Percentiles rank a stretch among this genome's conserved stretches.
phyloP scores from a whole-genome alignment of 2,113 vertebrate genomes.

The Rhynchomys soricoides region DNA sequence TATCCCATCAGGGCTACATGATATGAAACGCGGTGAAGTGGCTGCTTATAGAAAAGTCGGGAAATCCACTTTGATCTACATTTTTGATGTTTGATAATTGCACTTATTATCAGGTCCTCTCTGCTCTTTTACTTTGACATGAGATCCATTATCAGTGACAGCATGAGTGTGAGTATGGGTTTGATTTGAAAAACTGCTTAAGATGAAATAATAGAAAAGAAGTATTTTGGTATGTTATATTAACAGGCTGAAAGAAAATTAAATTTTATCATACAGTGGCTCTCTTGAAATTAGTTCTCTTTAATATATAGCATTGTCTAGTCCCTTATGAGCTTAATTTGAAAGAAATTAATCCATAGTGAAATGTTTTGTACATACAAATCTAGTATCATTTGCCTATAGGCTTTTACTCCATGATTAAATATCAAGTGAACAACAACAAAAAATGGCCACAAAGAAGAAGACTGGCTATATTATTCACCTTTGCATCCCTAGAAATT shows the following conservation, averaged over 20 bases:
- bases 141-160: slow-evolving; percentile 88
- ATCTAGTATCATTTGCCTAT: slow-evolving; percentile 76
- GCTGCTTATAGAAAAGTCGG: slow-evolving; percentile 80
- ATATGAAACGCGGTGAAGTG: slow-evolving; percentile 84
- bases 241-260: slow-evolving; percentile 76
- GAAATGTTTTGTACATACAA: slow-evolving; percentile 80
- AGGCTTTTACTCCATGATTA: slow-evolving; percentile 76
- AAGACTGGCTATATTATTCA: slow-evolving; percentile 64
- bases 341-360: slow-evolving; percentile 77
- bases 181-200: slow-evolving; percentile 85
- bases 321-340: slow-evolving; percentile 66
- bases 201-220: slow-evolving; percentile 83
- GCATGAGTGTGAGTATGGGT: slow-evolving; percentile 83
- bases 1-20: slow-evolving; percentile 83
- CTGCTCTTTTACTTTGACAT: slow-evolving; percentile 85
- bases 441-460: slow-evolving; percentile 46
- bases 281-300: slow-evolving; percentile 68
- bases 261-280: slow-evolving; percentile 67
- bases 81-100: slow-evolving; percentile 89
- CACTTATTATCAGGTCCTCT: slow-evolving; percentile 87
- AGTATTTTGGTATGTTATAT: slow-evolving; percentile 77
- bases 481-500: slow-evolving; percentile 54
- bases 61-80: slow-evolving; percentile 89
- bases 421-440: neutral
- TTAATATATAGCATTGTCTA: slow-evolving; percentile 74